These are phyloP conservation scores for Piaya cayana DNA, from an alignment of 2,113 vertebrate species.

Conservation along the genomic window DNA sequence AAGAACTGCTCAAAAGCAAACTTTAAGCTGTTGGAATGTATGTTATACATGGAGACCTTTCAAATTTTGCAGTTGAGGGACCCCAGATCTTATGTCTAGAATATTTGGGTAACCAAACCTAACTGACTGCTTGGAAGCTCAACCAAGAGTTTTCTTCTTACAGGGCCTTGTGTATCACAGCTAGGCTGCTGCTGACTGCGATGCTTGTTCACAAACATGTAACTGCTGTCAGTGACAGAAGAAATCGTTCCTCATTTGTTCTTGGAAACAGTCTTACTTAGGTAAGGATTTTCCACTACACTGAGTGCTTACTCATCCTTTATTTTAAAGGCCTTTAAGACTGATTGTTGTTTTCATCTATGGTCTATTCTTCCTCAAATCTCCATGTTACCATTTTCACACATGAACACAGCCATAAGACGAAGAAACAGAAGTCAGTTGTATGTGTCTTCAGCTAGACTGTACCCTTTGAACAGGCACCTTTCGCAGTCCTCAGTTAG, in stretches of 20 bases:
- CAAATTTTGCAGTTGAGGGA: neutral
- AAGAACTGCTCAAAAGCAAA: neutral
- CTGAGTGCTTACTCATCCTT: neutral
- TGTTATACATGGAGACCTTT: neutral
- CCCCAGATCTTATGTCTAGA: neutral
- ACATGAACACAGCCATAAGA: accelerated
- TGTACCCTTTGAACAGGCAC: neutral
- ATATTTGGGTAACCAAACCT: neutral
- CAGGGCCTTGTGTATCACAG: neutral
- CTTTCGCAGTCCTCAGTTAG: accelerated
- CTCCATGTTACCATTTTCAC: neutral
- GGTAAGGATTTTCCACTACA: neutral
- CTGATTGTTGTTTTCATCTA: neutral
- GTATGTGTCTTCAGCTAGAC: neutral
- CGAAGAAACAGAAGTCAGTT: neutral
- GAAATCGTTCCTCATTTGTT: neutral
- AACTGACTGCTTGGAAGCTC: neutral
- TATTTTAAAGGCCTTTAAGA: neutral
- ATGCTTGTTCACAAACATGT: neutral
- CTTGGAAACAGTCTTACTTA: neutral
- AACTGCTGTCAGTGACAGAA: neutral
- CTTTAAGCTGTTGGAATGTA: neutral
- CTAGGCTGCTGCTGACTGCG: neutral
- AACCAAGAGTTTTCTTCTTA: neutral
- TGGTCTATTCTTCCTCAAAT: neutral